Evolutionary conservation across 2,888 invertebrate genomes (phyloP).

Genomic region (Laspeyria flexula): DNA sequence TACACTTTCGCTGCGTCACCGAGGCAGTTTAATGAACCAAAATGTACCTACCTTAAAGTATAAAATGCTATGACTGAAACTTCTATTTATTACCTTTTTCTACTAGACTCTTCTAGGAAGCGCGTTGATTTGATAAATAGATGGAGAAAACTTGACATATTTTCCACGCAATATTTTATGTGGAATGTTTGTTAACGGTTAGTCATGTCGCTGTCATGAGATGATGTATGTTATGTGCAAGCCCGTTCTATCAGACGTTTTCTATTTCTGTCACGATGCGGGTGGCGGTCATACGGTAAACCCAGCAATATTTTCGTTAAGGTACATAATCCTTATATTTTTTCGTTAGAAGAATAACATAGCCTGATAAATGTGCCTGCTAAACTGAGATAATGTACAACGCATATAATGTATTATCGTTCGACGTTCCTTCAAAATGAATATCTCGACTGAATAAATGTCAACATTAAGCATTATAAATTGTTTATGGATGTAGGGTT

Average conservation of each 20-base stretch:
- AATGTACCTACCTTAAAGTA: too few relatives aligned
- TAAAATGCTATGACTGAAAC: too few relatives aligned
- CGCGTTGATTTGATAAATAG: constrained; percentile 5
- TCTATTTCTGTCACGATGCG: constrained; percentile 76
- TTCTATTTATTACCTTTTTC: too few relatives aligned
- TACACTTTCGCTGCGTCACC: too few relatives aligned
- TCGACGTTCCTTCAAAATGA: constrained; percentile 30
- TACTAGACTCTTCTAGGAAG: too few relatives aligned
- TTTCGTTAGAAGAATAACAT: constrained; percentile 63
- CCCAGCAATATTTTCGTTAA: constrained; percentile 67
- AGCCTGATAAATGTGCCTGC: constrained; percentile 54
- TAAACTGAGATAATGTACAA: constrained; percentile 50
- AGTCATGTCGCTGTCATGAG: constrained; percentile 65
- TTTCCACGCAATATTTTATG: constrained; percentile 26
- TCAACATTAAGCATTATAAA: constrained; percentile 45
- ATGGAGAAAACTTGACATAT: constrained; percentile 19
- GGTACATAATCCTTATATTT: constrained; percentile 65
- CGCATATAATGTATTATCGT: constrained; percentile 28
- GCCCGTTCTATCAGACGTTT: constrained; percentile 66
- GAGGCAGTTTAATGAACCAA: too few relatives aligned
- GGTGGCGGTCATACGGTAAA: constrained; percentile 64
- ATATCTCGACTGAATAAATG: constrained; percentile 36
- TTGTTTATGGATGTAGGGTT: constrained; percentile 41
- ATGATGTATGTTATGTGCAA: constrained; percentile 69
- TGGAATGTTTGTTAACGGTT: constrained; percentile 57